Conservation (phyloP, 2,113 vertebrate genomes). For the Axis porcinus region DNA sequence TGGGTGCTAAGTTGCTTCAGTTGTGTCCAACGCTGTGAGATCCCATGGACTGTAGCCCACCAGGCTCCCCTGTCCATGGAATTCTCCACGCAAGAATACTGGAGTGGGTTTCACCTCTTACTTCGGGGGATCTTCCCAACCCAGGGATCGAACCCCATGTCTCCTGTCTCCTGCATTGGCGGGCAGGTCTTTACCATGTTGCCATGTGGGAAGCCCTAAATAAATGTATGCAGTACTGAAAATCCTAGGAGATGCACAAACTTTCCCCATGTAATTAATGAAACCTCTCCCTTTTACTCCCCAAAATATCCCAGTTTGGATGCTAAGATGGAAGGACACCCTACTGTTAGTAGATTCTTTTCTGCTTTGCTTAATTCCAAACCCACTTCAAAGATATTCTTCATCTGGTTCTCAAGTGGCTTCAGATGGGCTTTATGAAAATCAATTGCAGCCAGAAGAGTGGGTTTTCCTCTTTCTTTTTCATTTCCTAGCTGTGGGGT, state of each 20-base stretch:
- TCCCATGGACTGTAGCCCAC: not conserved
- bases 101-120: not conserved
- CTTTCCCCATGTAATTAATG: not conserved
- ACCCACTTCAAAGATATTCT: not conserved
- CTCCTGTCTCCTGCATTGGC: not conserved
- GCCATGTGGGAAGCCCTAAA: not conserved
- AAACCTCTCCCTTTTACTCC: not conserved
- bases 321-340: not conserved
- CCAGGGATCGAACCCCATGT: not conserved
- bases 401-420: not conserved
- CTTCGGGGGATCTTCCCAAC: not conserved
- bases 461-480: not conserved
- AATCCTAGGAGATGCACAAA: not conserved
- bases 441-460: not conserved
- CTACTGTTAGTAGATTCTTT: not conserved
- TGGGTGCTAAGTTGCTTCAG: not conserved
- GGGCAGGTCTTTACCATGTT: not conserved
- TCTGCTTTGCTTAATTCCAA: not conserved
- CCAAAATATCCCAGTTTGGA: not conserved
- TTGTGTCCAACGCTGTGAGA: not conserved
- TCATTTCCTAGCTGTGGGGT: not conserved
- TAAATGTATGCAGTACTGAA: not conserved
- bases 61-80: not conserved
- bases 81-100: not conserved
- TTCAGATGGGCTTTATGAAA: not conserved